These are phyloP conservation scores for Nemopilema nomurai DNA, from an alignment of 30 jellyfish, hydroid and myxozoan species.

Conservation along the genomic window DNA sequence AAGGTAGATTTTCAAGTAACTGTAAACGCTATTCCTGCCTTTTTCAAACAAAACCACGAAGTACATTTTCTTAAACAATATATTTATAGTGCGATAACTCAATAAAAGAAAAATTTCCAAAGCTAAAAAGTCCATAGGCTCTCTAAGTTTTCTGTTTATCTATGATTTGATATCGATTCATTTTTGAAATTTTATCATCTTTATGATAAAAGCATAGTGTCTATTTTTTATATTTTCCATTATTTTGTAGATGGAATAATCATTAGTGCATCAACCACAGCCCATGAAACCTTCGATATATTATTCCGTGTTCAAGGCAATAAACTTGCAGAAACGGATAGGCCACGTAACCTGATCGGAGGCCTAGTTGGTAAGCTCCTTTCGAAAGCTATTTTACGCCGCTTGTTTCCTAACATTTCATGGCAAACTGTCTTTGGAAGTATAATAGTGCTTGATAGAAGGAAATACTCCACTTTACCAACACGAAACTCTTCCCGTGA, in stretches of 20 bases:
- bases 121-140: no score
- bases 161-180: background rate
- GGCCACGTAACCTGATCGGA: constrained; percentile 62
- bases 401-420: background rate
- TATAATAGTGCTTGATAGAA: no score
- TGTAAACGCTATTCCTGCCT: no score
- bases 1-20: no score
- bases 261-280: constrained; percentile 62
- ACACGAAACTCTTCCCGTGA: no score
- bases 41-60: no score
- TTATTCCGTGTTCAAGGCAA: constrained; percentile 75
- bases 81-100: no score
- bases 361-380: constrained; percentile 57
- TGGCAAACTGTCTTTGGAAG: no score
- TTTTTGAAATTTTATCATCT: background rate
- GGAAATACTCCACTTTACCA: no score
- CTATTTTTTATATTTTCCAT: background rate
- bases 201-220: background rate
- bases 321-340: constrained; percentile 47
- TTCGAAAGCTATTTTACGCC: no score
- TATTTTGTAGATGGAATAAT: constrained; percentile 59
- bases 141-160: background rate
- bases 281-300: constrained; percentile 65
- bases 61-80: no score
- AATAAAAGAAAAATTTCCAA: no score